These are phyloP conservation scores for Phyto melanocephala DNA, from an alignment of 2,888 invertebrate species.

Conservation along the genomic window DNA sequence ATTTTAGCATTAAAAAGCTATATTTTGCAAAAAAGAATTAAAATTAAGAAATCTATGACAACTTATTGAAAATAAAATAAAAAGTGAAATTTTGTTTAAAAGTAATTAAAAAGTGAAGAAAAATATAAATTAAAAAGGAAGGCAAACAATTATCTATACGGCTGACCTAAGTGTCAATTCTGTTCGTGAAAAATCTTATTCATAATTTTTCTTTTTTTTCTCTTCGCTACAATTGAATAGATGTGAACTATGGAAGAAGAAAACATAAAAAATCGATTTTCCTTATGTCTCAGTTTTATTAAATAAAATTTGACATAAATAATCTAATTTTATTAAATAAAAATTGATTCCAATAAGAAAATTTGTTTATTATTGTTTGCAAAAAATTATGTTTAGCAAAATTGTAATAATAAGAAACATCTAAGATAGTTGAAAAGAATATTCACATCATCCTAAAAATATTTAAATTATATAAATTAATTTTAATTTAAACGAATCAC, in stretches of 20 bases:
- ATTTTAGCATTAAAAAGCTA: conserved; percentile 39
- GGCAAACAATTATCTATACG: conserved; percentile 54
- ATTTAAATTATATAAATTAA: neutral
- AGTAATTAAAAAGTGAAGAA: neutral
- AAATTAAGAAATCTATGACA: neutral
- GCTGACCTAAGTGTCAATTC: conserved; percentile 61
- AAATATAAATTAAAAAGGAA: conserved; percentile 5
- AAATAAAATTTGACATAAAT: conserved; percentile 45
- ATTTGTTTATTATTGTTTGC: neutral
- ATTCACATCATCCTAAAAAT: no score
- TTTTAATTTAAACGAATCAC: no score
- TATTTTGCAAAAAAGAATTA: conserved; percentile 30
- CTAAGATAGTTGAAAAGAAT: no score
- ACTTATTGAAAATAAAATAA: no score
- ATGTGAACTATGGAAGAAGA: conserved; percentile 45
- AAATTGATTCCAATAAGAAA: no score
- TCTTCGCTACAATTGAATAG: conserved; percentile 30
- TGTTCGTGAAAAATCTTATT: conserved; percentile 61
- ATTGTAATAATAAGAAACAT: no score
- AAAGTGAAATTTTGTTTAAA: neutral
- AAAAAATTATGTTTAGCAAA: no score
- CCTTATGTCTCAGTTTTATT: conserved; percentile 61
- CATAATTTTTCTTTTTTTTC: conserved; percentile 28
- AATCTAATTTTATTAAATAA: no score
- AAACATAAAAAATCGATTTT: conserved; percentile 63